phyloP scores from a whole-genome alignment of 1,140 invertebrate genomes.

The Drosophila setifemur region DNA sequence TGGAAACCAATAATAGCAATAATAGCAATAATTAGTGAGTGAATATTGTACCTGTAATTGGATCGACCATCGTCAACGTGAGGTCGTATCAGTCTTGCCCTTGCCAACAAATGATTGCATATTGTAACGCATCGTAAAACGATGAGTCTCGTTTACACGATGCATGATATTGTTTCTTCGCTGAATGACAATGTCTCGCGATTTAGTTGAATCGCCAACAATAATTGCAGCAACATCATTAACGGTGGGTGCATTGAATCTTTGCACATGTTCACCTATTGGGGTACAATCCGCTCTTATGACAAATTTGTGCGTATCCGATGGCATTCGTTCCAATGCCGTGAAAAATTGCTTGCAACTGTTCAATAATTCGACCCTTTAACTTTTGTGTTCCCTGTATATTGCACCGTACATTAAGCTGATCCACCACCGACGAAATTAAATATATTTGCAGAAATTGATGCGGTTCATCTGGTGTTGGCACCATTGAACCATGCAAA shows the following conservation, averaged over 20 bases:
- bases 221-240: slow-evolving; percentile 47
- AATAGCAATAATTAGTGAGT: slow-evolving; percentile 76
- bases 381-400: slow-evolving; percentile 48
- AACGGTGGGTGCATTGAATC: slow-evolving; percentile 80
- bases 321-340: slow-evolving; percentile 54
- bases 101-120: slow-evolving; percentile 83
- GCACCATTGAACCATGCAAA: no score
- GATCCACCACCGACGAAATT: slow-evolving; percentile 58
- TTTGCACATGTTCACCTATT: slow-evolving; percentile 75
- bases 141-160: slow-evolving; percentile 71
- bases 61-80: slow-evolving; percentile 26
- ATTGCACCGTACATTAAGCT: slow-evolving; percentile 46
- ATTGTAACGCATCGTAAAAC: slow-evolving; percentile 35
- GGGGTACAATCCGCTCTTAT: slow-evolving; percentile 49
- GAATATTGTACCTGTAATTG: slow-evolving; percentile 71
- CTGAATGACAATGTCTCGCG: not conserved
- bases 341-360: slow-evolving; percentile 78
- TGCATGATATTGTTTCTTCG: slow-evolving; percentile 13
- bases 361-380: slow-evolving; percentile 58
- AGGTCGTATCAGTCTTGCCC: slow-evolving; percentile 82
- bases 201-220: not conserved
- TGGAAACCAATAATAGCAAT: slow-evolving; percentile 36
- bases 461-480: no score
- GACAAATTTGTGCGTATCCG: not conserved
- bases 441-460: slow-evolving; percentile 82